Evolutionary conservation across 2,888 invertebrate genomes (phyloP), one percentile per base, ranked within the genome.

Genomic region (Coenonympha glycerion): DNA sequence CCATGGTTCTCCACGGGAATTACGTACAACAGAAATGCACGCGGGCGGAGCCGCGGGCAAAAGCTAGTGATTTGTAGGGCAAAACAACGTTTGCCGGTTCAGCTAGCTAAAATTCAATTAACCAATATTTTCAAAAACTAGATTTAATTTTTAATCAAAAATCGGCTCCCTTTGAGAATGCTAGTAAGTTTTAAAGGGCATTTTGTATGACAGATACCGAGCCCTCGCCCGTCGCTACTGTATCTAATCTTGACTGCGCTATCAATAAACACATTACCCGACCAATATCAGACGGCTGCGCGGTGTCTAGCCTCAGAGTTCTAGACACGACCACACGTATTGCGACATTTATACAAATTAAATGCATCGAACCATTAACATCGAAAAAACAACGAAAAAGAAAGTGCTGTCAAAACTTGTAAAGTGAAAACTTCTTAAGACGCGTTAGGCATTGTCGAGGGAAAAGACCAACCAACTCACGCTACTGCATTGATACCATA

Each of bases 261-360:
- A 54, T 57, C 51, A 55, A 55, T 53, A 60, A 47, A 49, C 52
- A 52, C 56, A 55, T 58, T 57, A 58, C 46, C 63, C 58, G 62
- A 66, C 64, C 60, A 64, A 67, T 75, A 79, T 24, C 46, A 28
- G 36, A 11, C 13, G 13, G 31, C 13, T 9, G n/a, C n/a, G n/a
- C n/a, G n/a, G n/a, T n/a, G 44, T 44, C 44, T 44, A 30, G 33
- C 21, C 44, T n/a, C n/a, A n/a, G n/a, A 13, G 15, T n/a, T n/a
- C 21, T 31, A 44, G 21, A 31, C 44, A 15, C 21, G 31, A 15
- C 31, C 33, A 44, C 44, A 44, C 39, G 22, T 24, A 39, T 9
- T 4, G 34, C 19, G 15, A 24, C 39, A 24, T 36, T 36, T 18
- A n/a, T 19, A 19, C 8, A 3, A n/a, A n/a, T n/a, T n/a, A n/a